Evolutionary conservation across 2,797 vertebrate genomes (phyloP), one percentile per base, ranked within the genome.

Genomic region (Pteronotus mesoamericanus): DNA sequence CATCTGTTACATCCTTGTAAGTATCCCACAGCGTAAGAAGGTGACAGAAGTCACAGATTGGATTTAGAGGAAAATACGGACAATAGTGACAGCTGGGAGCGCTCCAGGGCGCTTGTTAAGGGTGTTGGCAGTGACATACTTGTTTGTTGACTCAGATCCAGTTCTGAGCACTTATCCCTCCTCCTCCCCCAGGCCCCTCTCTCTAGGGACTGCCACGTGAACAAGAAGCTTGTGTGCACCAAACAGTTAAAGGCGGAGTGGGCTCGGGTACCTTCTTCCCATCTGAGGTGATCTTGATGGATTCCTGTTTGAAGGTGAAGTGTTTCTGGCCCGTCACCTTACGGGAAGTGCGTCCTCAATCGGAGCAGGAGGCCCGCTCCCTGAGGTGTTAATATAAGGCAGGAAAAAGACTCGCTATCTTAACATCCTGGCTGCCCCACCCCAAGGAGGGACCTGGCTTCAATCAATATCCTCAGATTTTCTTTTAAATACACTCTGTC

Each of bases 41-140:
- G 96, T 75, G 86, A 64, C 79, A 42, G 93, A 79, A 91, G 55
- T 53, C 79, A 39, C 86, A 97, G 94, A 94, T 74, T 68, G 94
- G 46, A 87, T 55, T 44, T 37, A 8, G 92, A 74, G 89, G 85
- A 46, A 95, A 94, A 89, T 53, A 22, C 18, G 77, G 57, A 46
- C 80, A 21, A 46, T 18, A 15, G 22, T 55, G 92, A 85, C 26
- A 74, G 84, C 90, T 88, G 90, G 72, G 48, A 26, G 18, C 0
- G 22, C 80, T 64, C 71, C 93, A 55, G 93, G 84, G 68, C 55
- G 3, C 68, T 92, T 53, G 82, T 84, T 68, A 53, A 82, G 85
- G 75, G 79, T 79, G 39, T 5, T 61, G 75, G 32, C 88, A 48
- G 69, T 1, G 22, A 16, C 90, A 14, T 0, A 2, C 59, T 37